These are phyloP conservation scores for Varanus komodoensis DNA, from an alignment of 2,113 vertebrate species.

Conservation along the genomic window DNA sequence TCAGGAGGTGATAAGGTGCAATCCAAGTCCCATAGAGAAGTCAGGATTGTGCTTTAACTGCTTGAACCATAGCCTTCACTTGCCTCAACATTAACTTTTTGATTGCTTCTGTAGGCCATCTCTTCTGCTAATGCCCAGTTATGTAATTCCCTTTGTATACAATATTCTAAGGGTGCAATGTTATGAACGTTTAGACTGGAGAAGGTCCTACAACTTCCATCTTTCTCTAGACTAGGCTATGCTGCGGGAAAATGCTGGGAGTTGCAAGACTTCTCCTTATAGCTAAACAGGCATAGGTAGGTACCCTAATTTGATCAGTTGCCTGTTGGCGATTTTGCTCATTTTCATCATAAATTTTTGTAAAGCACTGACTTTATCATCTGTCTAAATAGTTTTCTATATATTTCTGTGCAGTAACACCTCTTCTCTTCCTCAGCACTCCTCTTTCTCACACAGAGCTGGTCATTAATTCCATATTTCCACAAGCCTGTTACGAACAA, in stretches of 20 bases:
- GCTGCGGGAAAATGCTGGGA: background rate
- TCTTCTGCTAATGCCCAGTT: background rate
- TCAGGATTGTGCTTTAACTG: background rate
- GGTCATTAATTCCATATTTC: constrained; percentile 18
- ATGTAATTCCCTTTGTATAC: background rate
- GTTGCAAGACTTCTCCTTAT: background rate
- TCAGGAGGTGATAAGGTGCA: background rate
- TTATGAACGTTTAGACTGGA: too few relatives aligned
- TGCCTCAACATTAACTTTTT: background rate
- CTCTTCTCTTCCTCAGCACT: background rate
- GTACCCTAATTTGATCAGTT: background rate
- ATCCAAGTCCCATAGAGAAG: too few relatives aligned
- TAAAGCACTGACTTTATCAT: background rate
- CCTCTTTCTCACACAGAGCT: background rate
- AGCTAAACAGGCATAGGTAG: background rate
- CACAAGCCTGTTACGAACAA: constrained; percentile 15
- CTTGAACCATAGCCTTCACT: background rate
- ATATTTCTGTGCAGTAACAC: background rate
- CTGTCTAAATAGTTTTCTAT: background rate
- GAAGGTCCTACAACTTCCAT: too few relatives aligned
- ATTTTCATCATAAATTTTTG: background rate
- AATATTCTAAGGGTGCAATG: background rate
- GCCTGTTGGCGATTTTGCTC: background rate
- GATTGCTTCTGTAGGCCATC: too few relatives aligned
- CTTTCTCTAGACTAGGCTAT: too few relatives aligned